Evolutionary conservation across 2,113 vertebrate species (phyloP), one percentile per base, ranked within the genome.

Genomic region (Nothoprocta perdicaria): DNA sequence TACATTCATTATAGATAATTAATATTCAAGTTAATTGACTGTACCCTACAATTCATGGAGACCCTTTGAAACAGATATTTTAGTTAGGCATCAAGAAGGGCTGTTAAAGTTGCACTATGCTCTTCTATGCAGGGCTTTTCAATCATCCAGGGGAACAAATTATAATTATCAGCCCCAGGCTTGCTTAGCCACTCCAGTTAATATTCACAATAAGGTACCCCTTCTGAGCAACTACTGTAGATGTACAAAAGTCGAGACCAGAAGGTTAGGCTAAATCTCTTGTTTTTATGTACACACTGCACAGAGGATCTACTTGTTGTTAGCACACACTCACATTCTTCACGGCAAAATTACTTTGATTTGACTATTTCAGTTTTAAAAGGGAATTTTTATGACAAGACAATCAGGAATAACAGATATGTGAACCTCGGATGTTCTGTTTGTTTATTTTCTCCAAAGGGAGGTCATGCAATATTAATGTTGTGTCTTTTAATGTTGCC

Each of bases 1-100:
- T 96, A 96, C 96, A 96, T 98, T 98, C 96, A 97, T 97, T 97
- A 97, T 93, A 97, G 96, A 96, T 97, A 97, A 98, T 98, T 97
- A 98, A 97, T 98, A 98, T 97, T 97, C 96, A 97, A 97, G 96
- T 96, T 96, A 97, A 97, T 97, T 97, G 96, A 97, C 95, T 97
- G 89, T 94, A 94, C 96, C 94, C 95, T 92, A 95, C 93, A 94
- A 96, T 96, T 96, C 96, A 95, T 8, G 62, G 78, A 94, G 90
- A 80, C 72, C 74, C 89, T 96, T 96, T 96, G 95, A 95, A 95
- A 95, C 80, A 91, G 86, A 95, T 93, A 95, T 93, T 80, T 93
- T 88, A 88, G 92, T 94, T 90, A 90, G 80, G 85, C 89, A 43
- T 80, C 8, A 0, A 62, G 75, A 94, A 87, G 86, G 74, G 86